Evolutionary conservation across 2,797 vertebrate species (phyloP).

Genomic region (Ptychobarbus kaznakovi): DNA sequence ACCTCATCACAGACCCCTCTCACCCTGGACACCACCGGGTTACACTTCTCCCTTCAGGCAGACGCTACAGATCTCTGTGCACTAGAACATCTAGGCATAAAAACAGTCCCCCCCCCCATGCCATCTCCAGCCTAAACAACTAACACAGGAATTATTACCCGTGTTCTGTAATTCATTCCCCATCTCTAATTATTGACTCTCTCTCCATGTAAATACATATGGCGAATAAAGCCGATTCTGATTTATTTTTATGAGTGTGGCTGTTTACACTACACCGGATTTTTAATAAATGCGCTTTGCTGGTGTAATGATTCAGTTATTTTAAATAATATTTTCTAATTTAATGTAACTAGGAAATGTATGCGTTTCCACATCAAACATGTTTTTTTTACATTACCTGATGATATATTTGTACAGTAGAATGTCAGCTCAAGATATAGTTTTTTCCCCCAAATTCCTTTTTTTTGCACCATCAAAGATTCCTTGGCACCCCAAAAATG

Average conservation of each 20-base stretch:
- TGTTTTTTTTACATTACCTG: not conserved
- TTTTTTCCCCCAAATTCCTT: conserved; percentile 2
- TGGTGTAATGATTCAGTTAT: conserved; percentile 1
- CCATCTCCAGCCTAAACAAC: too few relatives aligned
- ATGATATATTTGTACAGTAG: not conserved
- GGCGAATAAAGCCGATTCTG: too few relatives aligned
- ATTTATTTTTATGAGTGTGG: not conserved
- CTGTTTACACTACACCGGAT: not conserved
- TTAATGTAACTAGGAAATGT: not conserved
- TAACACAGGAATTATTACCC: too few relatives aligned
- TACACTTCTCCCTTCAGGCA: too few relatives aligned
- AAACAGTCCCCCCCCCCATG: too few relatives aligned
- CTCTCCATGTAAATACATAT: too few relatives aligned
- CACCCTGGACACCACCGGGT: too few relatives aligned
- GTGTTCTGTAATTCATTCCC: too few relatives aligned
- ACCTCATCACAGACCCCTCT: too few relatives aligned
- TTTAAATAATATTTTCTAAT: not conserved
- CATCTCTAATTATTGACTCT: too few relatives aligned
- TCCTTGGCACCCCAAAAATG: conserved; percentile 65
- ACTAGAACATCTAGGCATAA: too few relatives aligned
- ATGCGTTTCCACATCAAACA: not conserved
- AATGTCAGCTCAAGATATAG: not conserved
- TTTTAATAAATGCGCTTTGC: not conserved
- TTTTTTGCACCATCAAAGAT: conserved; percentile 60
- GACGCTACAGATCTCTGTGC: too few relatives aligned